Percentiles rank a stretch among this genome's conserved stretches.
phyloP scores from a whole-genome alignment of 1,140 invertebrate genomes.

The Bombus huntii region DNA sequence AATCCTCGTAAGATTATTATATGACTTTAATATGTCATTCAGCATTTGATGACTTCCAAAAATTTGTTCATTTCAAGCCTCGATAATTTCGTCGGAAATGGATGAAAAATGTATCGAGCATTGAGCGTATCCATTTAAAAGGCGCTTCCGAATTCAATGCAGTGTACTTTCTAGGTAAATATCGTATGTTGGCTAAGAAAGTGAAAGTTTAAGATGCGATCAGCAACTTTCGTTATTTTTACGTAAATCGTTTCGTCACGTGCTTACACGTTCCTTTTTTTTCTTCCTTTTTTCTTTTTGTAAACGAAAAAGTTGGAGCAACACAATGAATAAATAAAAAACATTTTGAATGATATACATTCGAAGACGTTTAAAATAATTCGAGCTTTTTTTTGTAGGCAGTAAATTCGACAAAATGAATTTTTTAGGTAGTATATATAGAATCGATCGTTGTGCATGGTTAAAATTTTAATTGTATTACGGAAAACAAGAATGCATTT shows the following conservation, averaged over 20 bases:
- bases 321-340: neutral
- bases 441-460: neutral
- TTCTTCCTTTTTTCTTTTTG: neutral
- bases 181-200: constrained; percentile 48
- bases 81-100: constrained; percentile 51
- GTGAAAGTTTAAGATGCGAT: constrained; percentile 52
- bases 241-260: neutral
- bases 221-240: constrained; percentile 42
- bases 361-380: neutral
- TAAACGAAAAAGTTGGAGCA: neutral
- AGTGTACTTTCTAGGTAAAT: constrained; percentile 55
- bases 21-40: neutral
- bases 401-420: neutral
- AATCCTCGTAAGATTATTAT: neutral
- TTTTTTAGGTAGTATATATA: neutral
- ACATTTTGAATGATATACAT: neutral
- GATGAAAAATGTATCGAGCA: constrained; percentile 32
- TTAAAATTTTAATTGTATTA: neutral
- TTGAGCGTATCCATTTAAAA: constrained; percentile 46
- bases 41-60: constrained; percentile 25
- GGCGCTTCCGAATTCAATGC: constrained; percentile 49
- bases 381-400: neutral
- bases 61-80: constrained; percentile 48
- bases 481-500: neutral
- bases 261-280: neutral